Evolutionary conservation across 2,113 vertebrate species (phyloP), one percentile per base, ranked within the genome.

Genomic region (Chaetops frenatus): DNA sequence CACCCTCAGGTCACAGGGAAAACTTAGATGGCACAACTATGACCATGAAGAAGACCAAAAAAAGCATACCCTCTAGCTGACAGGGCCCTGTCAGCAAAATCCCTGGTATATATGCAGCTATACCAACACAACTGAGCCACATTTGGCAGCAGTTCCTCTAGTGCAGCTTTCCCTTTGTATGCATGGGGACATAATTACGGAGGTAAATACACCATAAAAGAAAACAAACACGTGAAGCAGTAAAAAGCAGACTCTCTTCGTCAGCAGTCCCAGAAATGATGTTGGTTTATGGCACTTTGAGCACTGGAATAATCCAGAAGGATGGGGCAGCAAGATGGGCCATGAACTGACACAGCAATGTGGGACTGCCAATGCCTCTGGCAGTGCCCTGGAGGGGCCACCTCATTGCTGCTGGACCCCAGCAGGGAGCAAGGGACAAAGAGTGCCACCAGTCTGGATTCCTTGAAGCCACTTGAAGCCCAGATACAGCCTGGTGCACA

Each of bases 51-150:
- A 89, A 56, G 38, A 70, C 1, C 2, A 28, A 80, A 42, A 86
- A 84, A 35, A 1, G 4, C 54, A 61, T 4, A 64, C 7, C 35
- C 35, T 13, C 18, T 8, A 77, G 76, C 67, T 83, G 67, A 77
- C 35, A 81, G 62, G 90, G 77, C 56, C 27, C 45, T 15, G 47
- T 78, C 92, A 92, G 95, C 93, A 92, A 84, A 92, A 84, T 0
- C 69, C 19, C 56, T 56, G 27, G 25, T 58, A 67, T 4, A 54
- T 25, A 73, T 40, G 57, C n/a, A 70, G 76, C 45, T 83, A 92
- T 65, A 65, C 62, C 89, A 95, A 94, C 76, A 95, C 90, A 95
- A 88, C 2, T 21, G 50, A 92, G 80, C 62, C 79, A 65, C 58
- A 6, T 12, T 81, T 72, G 23, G 81, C 77, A 86, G 64, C 2